phyloP scores from a whole-genome alignment of 2,113 vertebrate species.

The Illadopsis cleaveri region DNA sequence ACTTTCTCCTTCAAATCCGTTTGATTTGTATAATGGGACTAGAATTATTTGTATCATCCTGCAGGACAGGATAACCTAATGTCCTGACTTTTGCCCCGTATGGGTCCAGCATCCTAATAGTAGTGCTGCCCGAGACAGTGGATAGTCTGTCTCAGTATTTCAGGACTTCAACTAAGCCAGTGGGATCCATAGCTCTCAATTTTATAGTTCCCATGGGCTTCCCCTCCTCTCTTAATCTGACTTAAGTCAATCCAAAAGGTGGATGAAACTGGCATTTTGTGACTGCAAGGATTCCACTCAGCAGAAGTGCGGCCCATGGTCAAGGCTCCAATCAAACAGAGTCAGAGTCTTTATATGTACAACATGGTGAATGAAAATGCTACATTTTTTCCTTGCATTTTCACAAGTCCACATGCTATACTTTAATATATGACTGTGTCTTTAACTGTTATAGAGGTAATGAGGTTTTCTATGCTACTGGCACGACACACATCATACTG shows the following conservation, averaged over 20 bases:
- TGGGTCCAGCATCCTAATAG: neutral
- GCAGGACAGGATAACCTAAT: neutral
- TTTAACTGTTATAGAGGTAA: conserved; percentile 1
- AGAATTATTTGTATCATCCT: neutral
- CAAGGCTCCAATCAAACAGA: neutral
- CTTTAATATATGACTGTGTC: neutral
- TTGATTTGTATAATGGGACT: neutral
- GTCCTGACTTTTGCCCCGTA: neutral
- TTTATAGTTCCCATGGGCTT: neutral
- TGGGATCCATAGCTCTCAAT: neutral
- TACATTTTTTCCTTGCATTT: neutral
- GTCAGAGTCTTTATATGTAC: conserved; percentile 27
- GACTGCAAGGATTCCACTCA: neutral
- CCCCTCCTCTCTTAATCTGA: neutral
- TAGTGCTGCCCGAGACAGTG: neutral
- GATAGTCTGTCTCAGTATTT: neutral
- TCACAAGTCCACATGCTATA: neutral
- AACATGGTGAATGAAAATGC: neutral
- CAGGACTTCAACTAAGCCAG: neutral
- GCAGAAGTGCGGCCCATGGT: rapidly evolving
- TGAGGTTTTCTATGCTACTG: neutral
- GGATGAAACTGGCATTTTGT: neutral
- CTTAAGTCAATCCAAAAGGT: neutral
- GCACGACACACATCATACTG: neutral
- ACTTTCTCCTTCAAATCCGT: neutral